A percentile compares a stretch with the other conserved stretches of the same genome.
Evolutionary conservation across 2,888 invertebrate species (phyloP).

Genomic region (Auanema freiburgensis): DNA sequence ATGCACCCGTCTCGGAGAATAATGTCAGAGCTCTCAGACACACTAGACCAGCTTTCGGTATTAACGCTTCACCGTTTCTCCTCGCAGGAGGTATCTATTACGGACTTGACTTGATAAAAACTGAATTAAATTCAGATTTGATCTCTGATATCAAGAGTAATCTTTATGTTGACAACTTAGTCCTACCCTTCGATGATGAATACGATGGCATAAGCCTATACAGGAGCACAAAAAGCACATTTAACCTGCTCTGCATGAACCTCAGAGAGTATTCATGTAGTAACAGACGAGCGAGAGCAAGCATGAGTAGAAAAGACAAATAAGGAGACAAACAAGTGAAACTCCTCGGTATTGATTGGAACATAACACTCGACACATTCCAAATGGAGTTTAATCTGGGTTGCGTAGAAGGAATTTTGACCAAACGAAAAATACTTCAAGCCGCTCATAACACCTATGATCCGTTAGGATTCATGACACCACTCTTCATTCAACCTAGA

Average conservation of each 20-base stretch:
- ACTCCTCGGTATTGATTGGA: no score
- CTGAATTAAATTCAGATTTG: background rate
- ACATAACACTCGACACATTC: no score
- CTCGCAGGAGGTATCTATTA: background rate
- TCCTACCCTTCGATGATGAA: background rate
- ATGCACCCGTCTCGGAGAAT: background rate
- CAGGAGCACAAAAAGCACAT: background rate
- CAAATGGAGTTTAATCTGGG: no score
- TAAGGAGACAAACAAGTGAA: background rate
- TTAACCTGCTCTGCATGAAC: background rate
- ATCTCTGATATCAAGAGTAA: background rate
- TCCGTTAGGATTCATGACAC: background rate
- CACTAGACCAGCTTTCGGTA: background rate
- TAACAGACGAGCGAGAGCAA: background rate
- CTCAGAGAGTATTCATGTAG: background rate
- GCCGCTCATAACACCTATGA: background rate
- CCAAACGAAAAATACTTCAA: background rate
- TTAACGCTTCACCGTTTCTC: background rate
- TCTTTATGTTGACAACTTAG: background rate
- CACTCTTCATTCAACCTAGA: background rate
- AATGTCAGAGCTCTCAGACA: background rate
- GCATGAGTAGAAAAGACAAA: background rate
- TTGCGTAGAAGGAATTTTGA: background rate
- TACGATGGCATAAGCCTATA: background rate
- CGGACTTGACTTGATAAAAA: no score